phyloP scores from a whole-genome alignment of 64 coral and sea anemone genomes.

The Trachythela sp. region DNA sequence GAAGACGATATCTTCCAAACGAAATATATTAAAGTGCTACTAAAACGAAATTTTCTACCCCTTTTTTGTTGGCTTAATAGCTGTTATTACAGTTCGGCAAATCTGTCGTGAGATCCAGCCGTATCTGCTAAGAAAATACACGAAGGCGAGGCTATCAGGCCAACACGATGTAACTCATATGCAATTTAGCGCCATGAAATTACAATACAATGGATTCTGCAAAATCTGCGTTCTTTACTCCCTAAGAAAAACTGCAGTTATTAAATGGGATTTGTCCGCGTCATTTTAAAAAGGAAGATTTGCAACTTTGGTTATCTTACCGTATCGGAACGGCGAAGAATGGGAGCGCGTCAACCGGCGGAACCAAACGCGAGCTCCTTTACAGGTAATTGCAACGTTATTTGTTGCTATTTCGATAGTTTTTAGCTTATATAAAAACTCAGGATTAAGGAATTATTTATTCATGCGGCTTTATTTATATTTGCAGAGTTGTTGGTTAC shows the following conservation, averaged over 20 bases:
- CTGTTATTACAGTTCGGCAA: no score
- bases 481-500: constrained; percentile 40
- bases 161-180: no score
- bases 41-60: neutral
- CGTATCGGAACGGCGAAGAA: constrained; percentile 11
- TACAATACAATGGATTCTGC: no score
- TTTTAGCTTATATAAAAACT: no score
- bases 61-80: neutral
- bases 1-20: no score
- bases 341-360: constrained; percentile 6
- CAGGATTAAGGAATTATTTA: no score
- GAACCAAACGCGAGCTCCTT: constrained; percentile 14
- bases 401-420: neutral
- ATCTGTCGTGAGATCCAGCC: no score
- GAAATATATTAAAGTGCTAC: neutral
- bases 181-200: no score
- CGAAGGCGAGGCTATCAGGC: no score
- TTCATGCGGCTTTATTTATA: no score
- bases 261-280: constrained; percentile 23
- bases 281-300: neutral
- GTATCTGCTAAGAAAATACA: no score
- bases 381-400: constrained; percentile 21
- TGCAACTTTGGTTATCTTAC: constrained; percentile 20
- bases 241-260: constrained; percentile 28
- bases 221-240: constrained; percentile 6